Evolutionary conservation across 2,113 vertebrate species (phyloP), one percentile per base, ranked within the genome.

Genomic region (Clarias gariepinus): DNA sequence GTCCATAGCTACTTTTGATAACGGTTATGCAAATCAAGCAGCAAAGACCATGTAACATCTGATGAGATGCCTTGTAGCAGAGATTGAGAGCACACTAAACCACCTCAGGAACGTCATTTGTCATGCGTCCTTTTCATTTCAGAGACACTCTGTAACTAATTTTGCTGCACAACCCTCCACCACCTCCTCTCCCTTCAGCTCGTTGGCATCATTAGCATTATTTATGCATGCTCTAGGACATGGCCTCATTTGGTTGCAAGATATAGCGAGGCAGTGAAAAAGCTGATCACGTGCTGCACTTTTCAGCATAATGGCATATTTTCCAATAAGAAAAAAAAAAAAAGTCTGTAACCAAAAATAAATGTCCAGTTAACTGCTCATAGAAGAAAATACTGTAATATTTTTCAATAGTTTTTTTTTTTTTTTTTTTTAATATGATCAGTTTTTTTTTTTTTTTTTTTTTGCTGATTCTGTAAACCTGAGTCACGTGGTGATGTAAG

Each of bases 121-220:
- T 92, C 93, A 91, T 90, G 85, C 78, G 77, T 81, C 69, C 82
- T 92, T 92, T 94, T 92, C 91, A 92, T 92, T 94, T 91, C 91
- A 93, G 93, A 92, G 93, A 85, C 92, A 92, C 91, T 78, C 55
- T 80, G n/a, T 71, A 88, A 87, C 88, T 87, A 69, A 91, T 92
- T 92, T 91, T 90, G 91, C 90, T 88, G 87, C 90, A 82, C 89
- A 92, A 92, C 78, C 90, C 78, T 85, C 68, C 89, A 86, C 91
- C 86, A 88, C 91, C 91, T 90, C 91, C 58, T 63, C 89, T 91
- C 91, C 87, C 91, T 91, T 86, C 83, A 92, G 89, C 86, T 88
- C 84, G 57, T 86, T 74, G 76, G 87, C 88, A 92, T 91, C 91
- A 93, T 93, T 93, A 94, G 92, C 89, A 91, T 95, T 93, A 94